phyloP scores from a whole-genome alignment of 1,140 invertebrate genomes.

The Potamilus streckersoni region DNA sequence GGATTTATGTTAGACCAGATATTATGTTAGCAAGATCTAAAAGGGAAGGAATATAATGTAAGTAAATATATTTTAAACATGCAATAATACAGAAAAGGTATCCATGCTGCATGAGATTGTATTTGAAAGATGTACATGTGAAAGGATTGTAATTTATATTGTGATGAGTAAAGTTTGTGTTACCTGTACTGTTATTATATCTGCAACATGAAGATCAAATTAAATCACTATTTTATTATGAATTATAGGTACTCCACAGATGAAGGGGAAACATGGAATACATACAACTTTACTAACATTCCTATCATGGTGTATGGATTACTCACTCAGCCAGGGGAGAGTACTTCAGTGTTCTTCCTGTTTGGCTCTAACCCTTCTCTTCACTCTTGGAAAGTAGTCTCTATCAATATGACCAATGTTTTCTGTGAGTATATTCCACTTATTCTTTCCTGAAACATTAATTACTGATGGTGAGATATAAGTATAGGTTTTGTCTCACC shows the following conservation, averaged over 20 bases:
- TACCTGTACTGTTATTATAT: not conserved
- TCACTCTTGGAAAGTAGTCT: slow-evolving; percentile 89
- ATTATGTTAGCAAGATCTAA: no score
- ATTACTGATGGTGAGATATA: not conserved
- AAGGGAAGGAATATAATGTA: no score
- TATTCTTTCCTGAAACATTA: not conserved
- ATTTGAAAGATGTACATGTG: not conserved
- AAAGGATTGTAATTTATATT: not conserved
- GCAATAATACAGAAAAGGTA: no score
- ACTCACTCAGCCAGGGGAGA: slow-evolving; percentile 92
- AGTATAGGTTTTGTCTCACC: not conserved
- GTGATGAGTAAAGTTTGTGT: not conserved
- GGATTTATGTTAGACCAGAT: no score
- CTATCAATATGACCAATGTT: slow-evolving; percentile 81
- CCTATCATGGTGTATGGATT: slow-evolving; percentile 82
- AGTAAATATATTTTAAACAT: no score
- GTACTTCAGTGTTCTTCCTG: slow-evolving; percentile 90
- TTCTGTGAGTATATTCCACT: slow-evolving; percentile 71
- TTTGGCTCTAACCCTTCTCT: slow-evolving; percentile 79
- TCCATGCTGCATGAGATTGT: not conserved
- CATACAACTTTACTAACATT: slow-evolving; percentile 74
- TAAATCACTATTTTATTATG: not conserved
- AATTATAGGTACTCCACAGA: slow-evolving; percentile 80
- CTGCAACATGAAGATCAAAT: not conserved
- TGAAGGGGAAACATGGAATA: slow-evolving; percentile 85